Base-by-base conservation (phyloP, 1,140 invertebrate genomes). In the Drosophila burlai region DNA sequence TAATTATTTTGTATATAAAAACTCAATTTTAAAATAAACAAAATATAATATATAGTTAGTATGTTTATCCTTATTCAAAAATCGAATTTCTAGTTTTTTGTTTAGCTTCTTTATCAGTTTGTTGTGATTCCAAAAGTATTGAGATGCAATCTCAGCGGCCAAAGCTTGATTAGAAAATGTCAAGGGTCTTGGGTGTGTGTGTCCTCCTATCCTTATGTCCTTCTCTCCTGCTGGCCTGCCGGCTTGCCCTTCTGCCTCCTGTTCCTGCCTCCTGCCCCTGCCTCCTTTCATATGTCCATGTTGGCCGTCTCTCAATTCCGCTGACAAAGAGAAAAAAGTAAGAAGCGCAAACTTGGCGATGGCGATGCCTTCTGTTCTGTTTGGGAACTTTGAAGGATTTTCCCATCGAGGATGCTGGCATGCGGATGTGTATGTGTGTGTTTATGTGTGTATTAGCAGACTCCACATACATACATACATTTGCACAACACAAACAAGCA, bases 351-450 rank as follows among this genome's bases (percentile, higher is more conserved):
- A 75, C 36, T 71, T 58, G 57, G 67, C 69, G 52, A 68, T 68
- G 71, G 49, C 66, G 55, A 71, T 74, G 69, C 62, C 71, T 74
- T 49, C 45, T 46, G 47, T 71, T 68, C 29, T 69, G 66, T 65
- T 69, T 71, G 31, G 46, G 43, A 74, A 60, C 55, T 76, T 76
- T 47, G 54, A 76, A 76, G 74, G 74, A 76, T 76, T 74, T 74
- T 61, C 24, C 67, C 46, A 74, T 73, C 38, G 46, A 45, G 55
- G 55, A 76, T 76, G 72, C 50, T 65, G 43, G 67, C 36, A 57
- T 74, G 36, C 40, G 24, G 15, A 2, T 45, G 38, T 58, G 21
- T n/a, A 13, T 38, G 9, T 54, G 3, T 58, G n/a, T 61, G 34
- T 49, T 24, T 47, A n/a, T 54, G 58, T 73, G 26, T 75, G 26